Base-by-base conservation (phyloP, 2,888 invertebrate species). In the Priocnemis perturbator region DNA sequence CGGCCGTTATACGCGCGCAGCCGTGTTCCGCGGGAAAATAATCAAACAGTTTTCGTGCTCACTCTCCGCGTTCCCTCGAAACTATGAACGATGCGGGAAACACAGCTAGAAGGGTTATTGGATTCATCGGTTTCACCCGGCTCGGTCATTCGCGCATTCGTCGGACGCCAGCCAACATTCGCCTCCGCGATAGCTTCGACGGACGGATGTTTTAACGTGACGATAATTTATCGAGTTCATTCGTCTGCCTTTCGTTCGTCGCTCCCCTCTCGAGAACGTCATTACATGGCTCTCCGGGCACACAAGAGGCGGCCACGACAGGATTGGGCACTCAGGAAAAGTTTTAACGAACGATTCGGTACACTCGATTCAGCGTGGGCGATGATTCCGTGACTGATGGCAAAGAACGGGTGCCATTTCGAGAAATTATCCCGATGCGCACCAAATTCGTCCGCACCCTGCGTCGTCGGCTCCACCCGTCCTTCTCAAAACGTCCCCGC, bases 321-420 rank as follows among this genome's bases (percentile, higher is more conserved):
- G 30, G 52, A 48, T 60, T 78, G 73, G 56, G 67, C 79, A 47
- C 74, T 79, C 66, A n/a, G 69, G 74, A 56, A 60, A 79, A 81
- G 69, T 79, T 79, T 81, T 79, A 79, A 81, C 72, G 72, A 79
- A 77, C 72, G 71, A 69, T 75, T 70, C 68, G 62, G 60, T 50
- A 44, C 58, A 70, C 64, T 48, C 61, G 20, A 55, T 21, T 4
- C 55, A 44, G 44, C 14, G 19, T 50, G n/a, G 9, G 50, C n/a
- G 50, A 50, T n/a, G 17, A 58, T 58, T 58, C 15, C 44, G 19
- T 20, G 21, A 20, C 50, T 50, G 50, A n/a, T n/a, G n/a, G 50
- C 5, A 19, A 50, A 17, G 50, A 9, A 50, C 17, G 4, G 21
- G 19, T 45, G 17, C 45, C 14, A n/a, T 58, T 44, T 21, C 5